These are phyloP conservation scores for Argopecten irradians DNA, from an alignment of 1,140 invertebrate species.

Conservation along the genomic window DNA sequence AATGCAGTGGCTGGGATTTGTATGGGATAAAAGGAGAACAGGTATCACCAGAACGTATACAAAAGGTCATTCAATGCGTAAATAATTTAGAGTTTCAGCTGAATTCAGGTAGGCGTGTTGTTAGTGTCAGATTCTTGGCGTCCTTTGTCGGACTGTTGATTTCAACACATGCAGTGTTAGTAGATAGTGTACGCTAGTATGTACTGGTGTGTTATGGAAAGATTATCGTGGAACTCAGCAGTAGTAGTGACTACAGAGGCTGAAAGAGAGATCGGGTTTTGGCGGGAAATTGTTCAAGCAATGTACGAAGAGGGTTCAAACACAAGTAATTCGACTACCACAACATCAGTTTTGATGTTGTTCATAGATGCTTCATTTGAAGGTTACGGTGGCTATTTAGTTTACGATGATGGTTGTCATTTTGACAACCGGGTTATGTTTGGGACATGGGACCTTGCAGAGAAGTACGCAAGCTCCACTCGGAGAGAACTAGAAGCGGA, in stretches of 20 bases:
- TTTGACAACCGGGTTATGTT: not conserved
- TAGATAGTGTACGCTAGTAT: too few relatives aligned
- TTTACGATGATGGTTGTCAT: not conserved
- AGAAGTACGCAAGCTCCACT: conserved; percentile 29
- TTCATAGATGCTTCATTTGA: conserved; percentile 35
- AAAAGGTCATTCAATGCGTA: too few relatives aligned
- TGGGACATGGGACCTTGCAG: not conserved
- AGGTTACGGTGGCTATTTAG: conserved; percentile 35
- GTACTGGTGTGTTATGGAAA: too few relatives aligned
- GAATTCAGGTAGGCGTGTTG: not conserved
- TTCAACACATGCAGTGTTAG: too few relatives aligned
- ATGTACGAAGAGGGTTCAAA: not conserved
- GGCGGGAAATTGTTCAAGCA: not conserved
- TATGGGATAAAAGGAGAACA: too few relatives aligned
- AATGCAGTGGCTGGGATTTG: too few relatives aligned
- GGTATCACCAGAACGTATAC: too few relatives aligned
- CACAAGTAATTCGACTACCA: not conserved
- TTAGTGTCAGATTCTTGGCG: too few relatives aligned
- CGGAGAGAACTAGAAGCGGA: conserved; percentile 26
- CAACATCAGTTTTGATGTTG: not conserved
- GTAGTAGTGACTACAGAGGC: not conserved
- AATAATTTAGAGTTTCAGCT: not conserved
- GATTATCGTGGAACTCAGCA: not conserved
- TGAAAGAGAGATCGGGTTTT: too few relatives aligned
- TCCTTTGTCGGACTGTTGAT: too few relatives aligned